phyloP scores from a whole-genome alignment of 2,888 invertebrate genomes.

The Drosophila birchii region DNA sequence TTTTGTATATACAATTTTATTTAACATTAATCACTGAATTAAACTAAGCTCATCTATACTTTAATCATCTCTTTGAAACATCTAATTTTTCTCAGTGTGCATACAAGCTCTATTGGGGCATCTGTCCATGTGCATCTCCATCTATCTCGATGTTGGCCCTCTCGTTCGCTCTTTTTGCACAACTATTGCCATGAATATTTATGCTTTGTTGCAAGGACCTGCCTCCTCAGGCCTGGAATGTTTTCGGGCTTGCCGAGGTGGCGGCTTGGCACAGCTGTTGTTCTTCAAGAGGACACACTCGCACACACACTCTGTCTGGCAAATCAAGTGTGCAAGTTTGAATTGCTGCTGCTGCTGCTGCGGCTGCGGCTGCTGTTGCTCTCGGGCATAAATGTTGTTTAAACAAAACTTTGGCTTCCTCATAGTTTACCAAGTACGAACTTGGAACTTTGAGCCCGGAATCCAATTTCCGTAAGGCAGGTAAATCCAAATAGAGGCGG shows the following conservation, averaged over 20 bases:
- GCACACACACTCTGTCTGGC: conserved; percentile 31
- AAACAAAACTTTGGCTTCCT: conserved; percentile 35
- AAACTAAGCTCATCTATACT: no score
- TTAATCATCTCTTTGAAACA: background rate
- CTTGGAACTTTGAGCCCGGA: conserved; percentile 12
- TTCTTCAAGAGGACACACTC: conserved; percentile 27
- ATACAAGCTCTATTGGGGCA: conserved; percentile 31
- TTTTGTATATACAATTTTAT: no score
- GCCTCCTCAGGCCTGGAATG: conserved; percentile 24
- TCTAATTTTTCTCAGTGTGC: background rate
- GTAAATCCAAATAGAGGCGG: background rate
- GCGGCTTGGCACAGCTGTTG: conserved; percentile 29
- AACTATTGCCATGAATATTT: conserved; percentile 69
- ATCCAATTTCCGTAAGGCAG: conserved; percentile 33
- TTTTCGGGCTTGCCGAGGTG: background rate
- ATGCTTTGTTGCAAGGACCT: conserved; percentile 64
- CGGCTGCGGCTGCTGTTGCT: conserved; percentile 7
- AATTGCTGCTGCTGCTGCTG: conserved; percentile 27
- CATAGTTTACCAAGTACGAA: conserved; percentile 20
- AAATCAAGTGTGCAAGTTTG: conserved; percentile 73
- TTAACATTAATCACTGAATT: no score
- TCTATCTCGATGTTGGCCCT: conserved; percentile 19
- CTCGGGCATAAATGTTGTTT: conserved; percentile 42
- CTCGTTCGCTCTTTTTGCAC: conserved; percentile 30
- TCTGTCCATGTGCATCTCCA: conserved; percentile 43